Evolutionary conservation across 2,797 vertebrate genomes (phyloP).

Genomic region (Pseudochromis fuscus): DNA sequence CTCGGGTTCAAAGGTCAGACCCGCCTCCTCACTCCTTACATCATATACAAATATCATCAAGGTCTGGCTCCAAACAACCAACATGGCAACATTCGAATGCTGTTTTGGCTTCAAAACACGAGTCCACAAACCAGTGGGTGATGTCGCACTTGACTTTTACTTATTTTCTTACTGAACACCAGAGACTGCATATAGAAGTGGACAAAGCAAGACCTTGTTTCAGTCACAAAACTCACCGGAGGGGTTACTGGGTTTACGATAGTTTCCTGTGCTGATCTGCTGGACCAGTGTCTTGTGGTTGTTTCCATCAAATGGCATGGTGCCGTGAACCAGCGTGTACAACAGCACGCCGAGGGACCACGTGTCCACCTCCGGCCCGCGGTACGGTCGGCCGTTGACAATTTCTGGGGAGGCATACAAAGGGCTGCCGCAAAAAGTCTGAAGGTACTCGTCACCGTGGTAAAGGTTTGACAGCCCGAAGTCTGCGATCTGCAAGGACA

Average conservation of each 20-base stretch:
- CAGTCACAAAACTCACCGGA: constrained; percentile 86
- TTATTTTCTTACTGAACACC: no score
- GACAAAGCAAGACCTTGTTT: background rate
- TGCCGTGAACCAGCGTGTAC: constrained; percentile 94
- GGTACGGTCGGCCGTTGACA: constrained; percentile 94
- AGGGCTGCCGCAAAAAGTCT: constrained; percentile 96
- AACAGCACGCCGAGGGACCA: constrained; percentile 97
- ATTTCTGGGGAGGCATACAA: constrained; percentile 98
- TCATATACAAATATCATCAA: no score
- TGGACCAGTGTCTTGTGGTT: constrained; percentile 93
- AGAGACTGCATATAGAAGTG: background rate
- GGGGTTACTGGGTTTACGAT: constrained; percentile 90
- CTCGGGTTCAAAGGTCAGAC: no score
- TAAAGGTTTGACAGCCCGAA: constrained; percentile 97
- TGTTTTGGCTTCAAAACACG: no score
- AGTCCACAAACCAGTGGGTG: no score
- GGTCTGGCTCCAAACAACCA: no score
- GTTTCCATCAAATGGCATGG: constrained; percentile 95
- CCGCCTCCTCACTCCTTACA: no score
- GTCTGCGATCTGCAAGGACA: constrained; percentile 91
- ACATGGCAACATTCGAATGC: no score
- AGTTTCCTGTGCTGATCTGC: constrained; percentile 94
- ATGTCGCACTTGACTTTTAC: no score
- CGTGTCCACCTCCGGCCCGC: constrained; percentile 97
- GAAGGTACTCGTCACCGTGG: constrained; percentile 89